These are phyloP conservation scores for Bemisia tabaci DNA, from an alignment of 1,140 invertebrate genomes.

Conservation along the genomic window DNA sequence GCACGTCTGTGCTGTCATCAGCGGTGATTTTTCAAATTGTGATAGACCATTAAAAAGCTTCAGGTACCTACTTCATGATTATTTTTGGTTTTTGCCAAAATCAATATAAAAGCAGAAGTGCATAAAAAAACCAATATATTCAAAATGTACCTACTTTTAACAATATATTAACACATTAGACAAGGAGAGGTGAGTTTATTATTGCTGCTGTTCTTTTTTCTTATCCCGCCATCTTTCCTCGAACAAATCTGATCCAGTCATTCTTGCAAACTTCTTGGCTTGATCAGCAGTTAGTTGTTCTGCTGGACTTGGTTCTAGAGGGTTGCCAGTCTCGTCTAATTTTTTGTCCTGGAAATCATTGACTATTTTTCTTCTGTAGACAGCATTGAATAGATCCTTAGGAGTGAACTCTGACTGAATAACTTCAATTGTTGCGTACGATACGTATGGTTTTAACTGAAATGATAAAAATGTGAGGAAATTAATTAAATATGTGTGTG, in stretches of 20 bases:
- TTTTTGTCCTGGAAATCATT: conserved; percentile 59
- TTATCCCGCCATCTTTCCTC: conserved; percentile 5
- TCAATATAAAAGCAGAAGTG: too few species aligned
- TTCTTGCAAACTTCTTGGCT: conserved; percentile 47
- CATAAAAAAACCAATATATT: too few species aligned
- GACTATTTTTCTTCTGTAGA: conserved; percentile 68
- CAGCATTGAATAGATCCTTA: conserved; percentile 33
- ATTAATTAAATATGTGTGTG: neutral
- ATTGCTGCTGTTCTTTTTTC: neutral
- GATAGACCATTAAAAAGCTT: too few species aligned
- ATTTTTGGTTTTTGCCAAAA: too few species aligned
- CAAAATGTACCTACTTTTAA: too few species aligned
- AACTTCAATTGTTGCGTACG: conserved; percentile 40
- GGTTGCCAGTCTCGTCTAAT: conserved; percentile 47
- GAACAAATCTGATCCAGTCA: conserved; percentile 69
- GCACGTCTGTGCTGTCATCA: too few species aligned
- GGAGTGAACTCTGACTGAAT: conserved; percentile 42
- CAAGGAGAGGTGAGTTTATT: too few species aligned
- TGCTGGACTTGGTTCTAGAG: conserved; percentile 52
- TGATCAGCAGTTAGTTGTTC: conserved; percentile 56
- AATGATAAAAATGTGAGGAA: conserved; percentile 5
- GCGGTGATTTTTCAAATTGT: too few species aligned
- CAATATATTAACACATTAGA: too few species aligned
- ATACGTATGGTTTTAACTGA: conserved; percentile 18
- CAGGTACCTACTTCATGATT: too few species aligned